Percentiles rank a stretch among this genome's conserved stretches.
Evolutionary conservation across 2,797 vertebrate genomes (phyloP).

Genomic region (Gymnopithys bicolor): DNA sequence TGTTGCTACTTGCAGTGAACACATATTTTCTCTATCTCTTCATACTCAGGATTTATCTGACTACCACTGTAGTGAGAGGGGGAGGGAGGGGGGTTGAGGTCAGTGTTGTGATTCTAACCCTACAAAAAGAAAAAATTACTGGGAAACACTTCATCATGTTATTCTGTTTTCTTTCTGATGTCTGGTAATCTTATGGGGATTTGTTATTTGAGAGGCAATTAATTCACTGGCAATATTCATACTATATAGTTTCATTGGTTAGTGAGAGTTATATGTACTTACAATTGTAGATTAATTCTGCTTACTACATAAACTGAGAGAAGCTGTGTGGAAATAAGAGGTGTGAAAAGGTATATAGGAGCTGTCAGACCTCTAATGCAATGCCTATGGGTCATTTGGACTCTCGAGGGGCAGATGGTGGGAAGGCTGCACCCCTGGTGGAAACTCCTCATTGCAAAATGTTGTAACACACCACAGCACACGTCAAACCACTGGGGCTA

Average conservation of each 20-base stretch:
- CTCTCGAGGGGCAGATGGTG: background rate
- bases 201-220: background rate
- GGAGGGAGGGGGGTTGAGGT: background rate
- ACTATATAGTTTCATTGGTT: background rate
- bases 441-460: constrained; percentile 14
- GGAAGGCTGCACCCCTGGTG: background rate
- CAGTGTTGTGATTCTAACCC: background rate
- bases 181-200: background rate
- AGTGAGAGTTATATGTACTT: background rate
- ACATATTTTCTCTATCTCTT: constrained; percentile 22
- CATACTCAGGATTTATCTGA: background rate
- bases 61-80: background rate
- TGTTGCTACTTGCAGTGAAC: constrained; percentile 53
- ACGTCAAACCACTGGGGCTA: background rate
- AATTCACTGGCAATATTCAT: background rate
- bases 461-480: background rate
- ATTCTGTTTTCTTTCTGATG: background rate
- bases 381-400: background rate
- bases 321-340: background rate
- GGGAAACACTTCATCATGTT: background rate
- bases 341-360: background rate
- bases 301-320: background rate
- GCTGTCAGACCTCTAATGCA: background rate
- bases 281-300: background rate
- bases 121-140: background rate